Evolutionary conservation across 1,140 invertebrate species (phyloP).

Genomic region (Drosophila repletoides): DNA sequence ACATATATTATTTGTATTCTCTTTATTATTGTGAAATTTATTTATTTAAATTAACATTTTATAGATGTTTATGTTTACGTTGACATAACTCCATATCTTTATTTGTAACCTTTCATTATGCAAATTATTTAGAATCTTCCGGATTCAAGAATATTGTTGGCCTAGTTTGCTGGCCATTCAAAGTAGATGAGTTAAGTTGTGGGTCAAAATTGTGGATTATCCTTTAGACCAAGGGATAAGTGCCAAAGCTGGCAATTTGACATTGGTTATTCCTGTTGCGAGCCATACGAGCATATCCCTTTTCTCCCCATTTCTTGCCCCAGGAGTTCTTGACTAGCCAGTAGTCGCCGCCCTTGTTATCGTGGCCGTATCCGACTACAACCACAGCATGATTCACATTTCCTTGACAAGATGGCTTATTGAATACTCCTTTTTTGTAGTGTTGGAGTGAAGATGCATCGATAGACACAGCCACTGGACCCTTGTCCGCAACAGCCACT

Average conservation of each 20-base stretch:
- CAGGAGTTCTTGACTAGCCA: slow-evolving; percentile 86
- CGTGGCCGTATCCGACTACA: neutral
- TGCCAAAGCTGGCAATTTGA: slow-evolving; percentile 83
- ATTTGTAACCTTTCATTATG: too few species aligned
- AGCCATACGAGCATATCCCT: slow-evolving; percentile 85
- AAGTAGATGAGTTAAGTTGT: too few species aligned
- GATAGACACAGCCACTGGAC: neutral
- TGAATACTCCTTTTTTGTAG: neutral
- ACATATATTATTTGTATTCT: too few species aligned
- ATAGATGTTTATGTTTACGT: too few species aligned
- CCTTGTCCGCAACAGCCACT: neutral
- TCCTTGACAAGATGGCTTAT: neutral
- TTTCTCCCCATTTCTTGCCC: slow-evolving; percentile 84
- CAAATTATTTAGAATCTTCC: too few species aligned
- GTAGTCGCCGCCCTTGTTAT: slow-evolving; percentile 81
- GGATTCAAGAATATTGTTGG: too few species aligned
- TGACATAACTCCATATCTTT: too few species aligned
- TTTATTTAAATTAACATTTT: too few species aligned
- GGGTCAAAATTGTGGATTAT: too few species aligned
- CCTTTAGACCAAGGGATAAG: neutral
- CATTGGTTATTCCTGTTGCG: slow-evolving; percentile 85
- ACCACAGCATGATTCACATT: neutral
- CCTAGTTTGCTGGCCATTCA: too few species aligned
- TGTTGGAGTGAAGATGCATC: neutral
- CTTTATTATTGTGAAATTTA: too few species aligned